Base-by-base conservation (phyloP, 1,140 invertebrate species). In the Achatina immaculata region DNA sequence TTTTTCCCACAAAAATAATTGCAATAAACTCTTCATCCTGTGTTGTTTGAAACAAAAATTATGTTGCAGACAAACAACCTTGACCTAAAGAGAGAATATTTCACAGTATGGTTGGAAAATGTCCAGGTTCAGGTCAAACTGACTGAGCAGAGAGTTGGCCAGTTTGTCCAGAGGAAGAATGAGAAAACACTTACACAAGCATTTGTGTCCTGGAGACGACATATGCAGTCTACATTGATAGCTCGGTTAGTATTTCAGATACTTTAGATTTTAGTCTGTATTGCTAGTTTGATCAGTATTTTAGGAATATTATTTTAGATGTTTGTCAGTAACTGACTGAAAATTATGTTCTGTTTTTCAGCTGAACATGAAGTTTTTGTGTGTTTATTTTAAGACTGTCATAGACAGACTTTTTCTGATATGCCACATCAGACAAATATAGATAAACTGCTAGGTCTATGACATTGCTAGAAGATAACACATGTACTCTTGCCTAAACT, bases 171-270 rank as follows among this genome's bases (percentile, higher is more conserved):
- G 21, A 9, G 38, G 14, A 36, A 43, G 19, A 71, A 43, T 43
- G n/a, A 71, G 11, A 24, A 6, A 3, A 2, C 1, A 4, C 38
- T 71, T 19, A 14, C 21, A 9, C 36, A 71, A 38, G 24, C 42
- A n/a, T 74, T 74, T 51, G 4, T 28, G 7, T 28, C 28, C 1
- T 74, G 72, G 72, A 48, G 31, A 14, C 31, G 28, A 31, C 72
- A 51, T 14, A 34, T 74, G 72, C 72, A 74, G 19, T 74, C 72
- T 7, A 31, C 72, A 28, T 31, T 74, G 7, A 51, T 74, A 28
- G 72, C 72, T 34, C 31, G 45, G 72, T 74, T 4, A 36, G 42
- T 48, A 38, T 21, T 55, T 51, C 16, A 51, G 14, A 42, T 1
- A n/a, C 24, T 43, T 43, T 43, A 19, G 28, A 19, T 7, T 7